Base-by-base conservation (phyloP, 2,797 vertebrate species). In the Phoeniculus purpureus region DNA sequence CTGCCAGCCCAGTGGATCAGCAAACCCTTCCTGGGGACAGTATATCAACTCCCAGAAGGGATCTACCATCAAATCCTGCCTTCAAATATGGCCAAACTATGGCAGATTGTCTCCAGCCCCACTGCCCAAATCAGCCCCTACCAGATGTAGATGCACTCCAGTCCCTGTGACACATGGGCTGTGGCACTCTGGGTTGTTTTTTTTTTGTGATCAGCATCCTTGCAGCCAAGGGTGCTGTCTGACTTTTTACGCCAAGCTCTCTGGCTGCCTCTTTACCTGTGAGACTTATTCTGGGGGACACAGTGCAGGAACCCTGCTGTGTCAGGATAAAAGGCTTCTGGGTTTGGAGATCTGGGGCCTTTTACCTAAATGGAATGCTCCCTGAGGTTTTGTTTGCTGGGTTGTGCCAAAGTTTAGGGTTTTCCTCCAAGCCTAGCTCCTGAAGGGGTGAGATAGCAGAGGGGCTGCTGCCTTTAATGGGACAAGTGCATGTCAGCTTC, bases 141-240 rank as follows among this genome's bases (percentile, higher is more conserved):
- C 25, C 45, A 5, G 8, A 13, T 2, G 15, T 0, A 25, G 23
- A 8, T 14, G 18, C 2, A 3, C 25, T 17, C 1, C 1, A 2
- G 52, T 14, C 31, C 37, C 59, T 5, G 26, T 55, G n/a, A 13
- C 29, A 11, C 0, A 22, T 3, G 16, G 72, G 55, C 48, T 26
- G 3, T 11, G 47, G 14, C 52, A 55, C 27, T 12, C 27, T 6
- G 0, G 6, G n/a, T 8, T n/a, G n/a, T n/a, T n/a, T 18, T 18
- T 1, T 0, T 22, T 29, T 45, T 13, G 13, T 19, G 31, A 37
- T 14, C 68, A 25, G 11, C 0, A 0, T 20, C 12, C 29, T 40
- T 14, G 43, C 40, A 40, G 62, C 71, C 51, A 23, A 31, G 25
- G 40, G 40, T 3, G 10, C 23, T 11, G 6, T 43, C 40, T 25